Evolutionary conservation across 2,113 vertebrate species (phyloP).

Genomic region (rat (Rattus norvegicus)): GRCr8 NC_086021.1:43115001-43115500

Average conservation of each 20-base stretch:
- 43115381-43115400: neutral
- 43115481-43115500: neutral
- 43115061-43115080: neutral
- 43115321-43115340: neutral
- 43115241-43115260: neutral
- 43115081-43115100: neutral
- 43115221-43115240: neutral
- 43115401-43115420: neutral
- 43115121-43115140: neutral
- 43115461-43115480: neutral
- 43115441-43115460: neutral
- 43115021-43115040: neutral
- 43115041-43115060: neutral
- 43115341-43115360: neutral
- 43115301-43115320: neutral
- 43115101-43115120: neutral
- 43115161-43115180: neutral
- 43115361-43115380: neutral
- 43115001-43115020: too few species aligned
- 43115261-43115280: neutral
- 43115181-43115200: neutral
- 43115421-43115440: neutral
- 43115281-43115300: neutral
- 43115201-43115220: neutral
- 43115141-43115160: neutral